Evolutionary conservation across 2,797 vertebrate species (phyloP).

Genomic region (Mus spretus): DNA sequence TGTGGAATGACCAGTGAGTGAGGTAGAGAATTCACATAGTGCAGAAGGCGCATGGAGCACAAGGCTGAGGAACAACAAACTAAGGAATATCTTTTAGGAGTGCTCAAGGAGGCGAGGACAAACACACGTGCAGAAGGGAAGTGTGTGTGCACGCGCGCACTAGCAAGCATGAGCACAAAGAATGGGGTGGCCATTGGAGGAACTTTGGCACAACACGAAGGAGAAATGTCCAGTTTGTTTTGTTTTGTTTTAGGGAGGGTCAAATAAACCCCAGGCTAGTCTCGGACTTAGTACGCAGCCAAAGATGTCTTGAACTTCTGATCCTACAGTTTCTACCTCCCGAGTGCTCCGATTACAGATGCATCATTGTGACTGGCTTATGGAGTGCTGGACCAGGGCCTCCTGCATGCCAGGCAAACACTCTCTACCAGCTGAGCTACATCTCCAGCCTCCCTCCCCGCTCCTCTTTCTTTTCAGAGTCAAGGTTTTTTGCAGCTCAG

Average conservation of each 20-base stretch:
- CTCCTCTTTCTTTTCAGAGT: background rate
- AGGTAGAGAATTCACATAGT: background rate
- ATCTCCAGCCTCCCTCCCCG: too few relatives aligned
- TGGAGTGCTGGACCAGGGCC: background rate
- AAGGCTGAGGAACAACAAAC: background rate
- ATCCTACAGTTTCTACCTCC: background rate
- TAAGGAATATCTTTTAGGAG: background rate
- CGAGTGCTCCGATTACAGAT: background rate
- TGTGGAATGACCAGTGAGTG: background rate
- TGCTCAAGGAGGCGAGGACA: background rate
- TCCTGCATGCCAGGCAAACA: background rate
- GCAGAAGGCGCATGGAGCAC: accelerated
- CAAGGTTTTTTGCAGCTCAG: background rate
- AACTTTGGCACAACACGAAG: background rate
- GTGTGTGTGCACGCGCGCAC: background rate
- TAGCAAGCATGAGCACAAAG: too few relatives aligned
- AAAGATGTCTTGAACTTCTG: background rate
- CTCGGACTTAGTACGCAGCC: background rate
- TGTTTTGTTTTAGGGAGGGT: background rate
- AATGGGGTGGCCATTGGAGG: background rate
- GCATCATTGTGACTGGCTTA: background rate
- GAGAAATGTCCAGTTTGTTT: background rate
- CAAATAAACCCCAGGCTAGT: background rate
- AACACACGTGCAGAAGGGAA: background rate
- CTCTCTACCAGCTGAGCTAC: background rate